These are phyloP conservation scores for Tichodroma muraria DNA, from an alignment of 2,113 vertebrate genomes.

Conservation along the genomic window DNA sequence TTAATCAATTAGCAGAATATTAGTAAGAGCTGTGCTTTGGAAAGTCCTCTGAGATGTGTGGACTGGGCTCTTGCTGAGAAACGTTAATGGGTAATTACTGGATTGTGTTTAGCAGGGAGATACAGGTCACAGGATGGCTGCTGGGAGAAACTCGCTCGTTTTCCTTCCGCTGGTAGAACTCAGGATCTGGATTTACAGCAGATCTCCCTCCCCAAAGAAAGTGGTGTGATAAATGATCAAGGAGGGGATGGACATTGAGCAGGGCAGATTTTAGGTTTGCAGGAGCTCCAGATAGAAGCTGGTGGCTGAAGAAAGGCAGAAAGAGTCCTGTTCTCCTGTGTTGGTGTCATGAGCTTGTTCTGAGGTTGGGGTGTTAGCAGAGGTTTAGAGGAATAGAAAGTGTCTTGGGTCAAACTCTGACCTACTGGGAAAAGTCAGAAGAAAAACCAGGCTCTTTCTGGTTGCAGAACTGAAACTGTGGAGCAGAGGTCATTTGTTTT, in stretches of 20 bases:
- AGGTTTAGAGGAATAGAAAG: constrained; percentile 30
- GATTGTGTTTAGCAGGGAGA: neutral
- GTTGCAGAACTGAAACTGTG: constrained; percentile 15
- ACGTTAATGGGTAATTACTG: constrained; percentile 43
- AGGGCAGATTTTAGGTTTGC: neutral
- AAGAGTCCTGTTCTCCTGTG: neutral
- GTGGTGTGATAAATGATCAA: neutral
- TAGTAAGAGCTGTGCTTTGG: neutral
- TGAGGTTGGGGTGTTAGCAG: neutral
- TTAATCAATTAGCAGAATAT: constrained; percentile 33
- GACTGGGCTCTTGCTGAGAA: constrained; percentile 31
- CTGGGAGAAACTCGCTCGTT: neutral
- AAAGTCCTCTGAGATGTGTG: neutral
- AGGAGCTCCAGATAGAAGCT: neutral
- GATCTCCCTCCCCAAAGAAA: neutral
- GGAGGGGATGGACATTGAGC: neutral
- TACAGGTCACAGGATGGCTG: neutral
- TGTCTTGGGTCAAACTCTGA: neutral
- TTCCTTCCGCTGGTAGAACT: neutral
- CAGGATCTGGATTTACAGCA: neutral
- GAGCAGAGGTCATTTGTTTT: neutral
- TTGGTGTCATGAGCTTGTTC: neutral
- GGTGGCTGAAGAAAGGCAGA: neutral
- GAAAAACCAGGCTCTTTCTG: neutral
- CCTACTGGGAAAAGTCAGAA: neutral